Percentiles rank a stretch among this genome's conserved stretches.
Evolutionary conservation across 1,140 invertebrate species (phyloP).

Genomic region (Dendroctonus ponderosae): DNA sequence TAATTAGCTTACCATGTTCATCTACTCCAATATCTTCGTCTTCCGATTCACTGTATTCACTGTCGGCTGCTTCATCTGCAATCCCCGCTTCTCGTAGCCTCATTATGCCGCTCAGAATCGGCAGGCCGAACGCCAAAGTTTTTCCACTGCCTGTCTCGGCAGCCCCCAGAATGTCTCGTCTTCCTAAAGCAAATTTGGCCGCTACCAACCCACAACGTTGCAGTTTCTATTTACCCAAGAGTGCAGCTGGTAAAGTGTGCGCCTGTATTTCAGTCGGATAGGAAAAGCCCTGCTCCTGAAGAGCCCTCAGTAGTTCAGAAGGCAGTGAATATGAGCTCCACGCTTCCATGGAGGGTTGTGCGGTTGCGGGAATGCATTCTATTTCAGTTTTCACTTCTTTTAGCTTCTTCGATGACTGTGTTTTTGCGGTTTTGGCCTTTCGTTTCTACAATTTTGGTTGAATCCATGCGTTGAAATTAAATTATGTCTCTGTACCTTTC

Average conservation of each 20-base stretch:
- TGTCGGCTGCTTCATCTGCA: conserved; percentile 47
- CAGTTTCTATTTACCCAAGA: conserved; percentile 62
- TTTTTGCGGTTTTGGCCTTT: background rate
- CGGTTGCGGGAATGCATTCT: conserved; percentile 4
- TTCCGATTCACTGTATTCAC: conserved; percentile 41
- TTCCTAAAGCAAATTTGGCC: conserved; percentile 51
- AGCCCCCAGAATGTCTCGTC: conserved; percentile 88
- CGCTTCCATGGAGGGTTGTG: conserved; percentile 54
- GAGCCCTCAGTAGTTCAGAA: conserved; percentile 66
- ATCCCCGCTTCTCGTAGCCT: conserved; percentile 59
- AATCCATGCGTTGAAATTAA: background rate
- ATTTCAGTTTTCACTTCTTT: conserved; percentile 26
- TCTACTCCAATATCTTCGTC: conserved; percentile 26
- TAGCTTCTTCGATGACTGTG: background rate
- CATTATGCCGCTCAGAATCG: conserved; percentile 82
- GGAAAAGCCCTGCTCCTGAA: conserved; percentile 74
- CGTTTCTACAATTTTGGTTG: conserved; percentile 6
- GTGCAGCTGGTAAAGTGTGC: conserved; percentile 77
- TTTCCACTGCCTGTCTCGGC: conserved; percentile 98
- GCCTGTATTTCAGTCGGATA: conserved; percentile 83
- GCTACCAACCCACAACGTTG: background rate
- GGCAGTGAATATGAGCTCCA: conserved; percentile 76
- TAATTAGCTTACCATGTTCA: background rate
- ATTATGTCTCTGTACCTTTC: conserved; percentile 38
- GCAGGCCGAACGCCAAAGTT: conserved; percentile 95